Evolutionary conservation across 35 echinoderm and acorn worm species (phyloP).

Genomic region (Lytechinus variegatus): DNA sequence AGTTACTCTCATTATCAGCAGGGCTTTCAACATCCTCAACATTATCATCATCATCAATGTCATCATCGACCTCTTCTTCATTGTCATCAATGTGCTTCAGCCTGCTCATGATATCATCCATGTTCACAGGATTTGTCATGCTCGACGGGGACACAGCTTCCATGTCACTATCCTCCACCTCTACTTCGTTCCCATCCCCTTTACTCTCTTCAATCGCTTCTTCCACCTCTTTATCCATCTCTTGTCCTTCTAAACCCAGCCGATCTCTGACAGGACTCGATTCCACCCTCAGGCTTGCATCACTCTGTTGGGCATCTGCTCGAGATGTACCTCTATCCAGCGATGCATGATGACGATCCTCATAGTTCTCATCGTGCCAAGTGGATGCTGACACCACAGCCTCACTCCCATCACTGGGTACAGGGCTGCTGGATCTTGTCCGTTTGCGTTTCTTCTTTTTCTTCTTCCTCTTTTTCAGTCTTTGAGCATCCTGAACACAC

Average conservation of each 20-base stretch:
- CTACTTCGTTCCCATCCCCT: slow-evolving; percentile 10
- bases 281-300: background rate
- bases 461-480: background rate
- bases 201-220: slow-evolving; percentile 29
- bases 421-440: background rate
- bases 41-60: background rate
- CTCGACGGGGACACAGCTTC: background rate
- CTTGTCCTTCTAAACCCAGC: background rate
- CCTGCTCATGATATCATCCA: slow-evolving; percentile 29
- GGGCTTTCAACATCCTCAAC: background rate
- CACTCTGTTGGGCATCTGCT: background rate
- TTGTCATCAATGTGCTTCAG: slow-evolving; percentile 34
- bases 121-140: slow-evolving; percentile 6
- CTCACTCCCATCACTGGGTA: background rate
- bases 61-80: background rate
- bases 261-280: background rate
- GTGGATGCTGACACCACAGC: background rate
- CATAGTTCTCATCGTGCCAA: background rate
- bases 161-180: background rate
- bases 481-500: slow-evolving; percentile 47
- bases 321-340: background rate
- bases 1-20: background rate
- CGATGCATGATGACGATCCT: background rate
- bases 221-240: background rate
- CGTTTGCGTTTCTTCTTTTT: slow-evolving; percentile 40